Evolutionary conservation across 2,797 vertebrate genomes (phyloP).

Genomic region (Darevskia mixta): DNA sequence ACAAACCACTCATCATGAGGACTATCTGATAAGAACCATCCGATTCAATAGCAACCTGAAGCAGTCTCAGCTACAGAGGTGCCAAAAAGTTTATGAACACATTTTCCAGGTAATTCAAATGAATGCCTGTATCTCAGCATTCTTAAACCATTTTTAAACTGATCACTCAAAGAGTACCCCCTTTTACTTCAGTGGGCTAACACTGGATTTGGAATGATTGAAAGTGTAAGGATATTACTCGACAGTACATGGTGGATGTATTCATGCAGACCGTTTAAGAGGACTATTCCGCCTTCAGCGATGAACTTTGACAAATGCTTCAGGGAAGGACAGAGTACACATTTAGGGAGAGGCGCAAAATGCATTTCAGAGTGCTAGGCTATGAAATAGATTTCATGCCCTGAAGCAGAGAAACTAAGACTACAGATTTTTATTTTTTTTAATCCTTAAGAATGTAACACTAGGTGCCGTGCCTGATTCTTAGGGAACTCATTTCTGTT

Average conservation of each 20-base stretch:
- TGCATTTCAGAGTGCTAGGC: background rate
- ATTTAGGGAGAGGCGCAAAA: background rate
- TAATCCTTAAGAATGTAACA: background rate
- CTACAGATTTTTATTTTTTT: background rate
- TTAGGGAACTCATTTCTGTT: background rate
- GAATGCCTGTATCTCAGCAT: background rate
- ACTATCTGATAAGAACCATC: constrained; percentile 67
- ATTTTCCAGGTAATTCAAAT: background rate
- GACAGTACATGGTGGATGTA: background rate
- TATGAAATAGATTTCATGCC: constrained; percentile 4
- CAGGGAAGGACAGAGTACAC: background rate
- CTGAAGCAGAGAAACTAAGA: background rate
- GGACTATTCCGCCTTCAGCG: background rate
- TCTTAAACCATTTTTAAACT: background rate
- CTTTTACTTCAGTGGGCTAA: background rate
- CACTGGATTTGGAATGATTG: background rate
- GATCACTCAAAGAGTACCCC: background rate
- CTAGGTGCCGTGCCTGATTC: background rate
- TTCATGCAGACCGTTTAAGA: background rate
- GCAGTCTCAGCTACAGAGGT: constrained; percentile 51
- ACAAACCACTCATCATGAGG: constrained; percentile 59
- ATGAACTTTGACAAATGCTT: background rate
- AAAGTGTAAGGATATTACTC: background rate
- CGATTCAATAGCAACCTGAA: constrained; percentile 64
- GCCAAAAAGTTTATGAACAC: constrained; percentile 43